Evolutionary conservation across 2,113 vertebrate species (phyloP), one percentile per base, ranked within the genome.

Genomic region (Shinisaurus crocodilurus): DNA sequence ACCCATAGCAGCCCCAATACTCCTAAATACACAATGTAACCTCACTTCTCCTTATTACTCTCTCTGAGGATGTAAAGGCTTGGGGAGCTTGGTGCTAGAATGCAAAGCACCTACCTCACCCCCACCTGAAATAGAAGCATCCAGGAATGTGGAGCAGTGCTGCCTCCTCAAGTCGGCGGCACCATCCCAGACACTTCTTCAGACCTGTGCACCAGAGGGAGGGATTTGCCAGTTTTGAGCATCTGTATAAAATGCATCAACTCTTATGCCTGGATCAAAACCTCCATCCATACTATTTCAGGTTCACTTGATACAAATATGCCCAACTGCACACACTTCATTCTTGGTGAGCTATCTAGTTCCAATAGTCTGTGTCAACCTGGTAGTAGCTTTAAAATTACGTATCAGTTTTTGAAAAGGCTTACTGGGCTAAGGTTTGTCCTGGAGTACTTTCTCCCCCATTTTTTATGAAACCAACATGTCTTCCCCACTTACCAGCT

Each of bases 401-500:
- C 7, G 6, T 40, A 60, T 86, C 70, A 1, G 0, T 57, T 80
- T 54, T 90, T 69, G 8, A 84, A 75, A 65, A 50, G 43, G 34
- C 32, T 84, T 89, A 5, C 43, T 63, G 40, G 70, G 37, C 60
- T 0, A 72, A 76, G 40, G 40, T 84, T 94, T 94, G 80, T 34
- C 90, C 92, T 29, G 89, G 34, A 82, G n/a, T 29, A 50, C 6
- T 85, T n/a, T 54, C 16, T 43, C 45, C 93, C 93, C 90, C 89
- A 0, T 0, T 67, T 5, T 3, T 12, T 50, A 87, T 76, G 69
- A 80, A 81, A 92, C 89, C 27, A 67, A 1, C 27, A 65, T 75
- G 77, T 43, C 8, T 85, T 57, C 0, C 86, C 67, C 72, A 97
- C 98, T 97, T 96, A 99, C 99, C 98, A 99, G 92, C 96, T 99